These are phyloP conservation scores for Neosilurus hyrtlii DNA, from an alignment of 2,797 vertebrate species.

Conservation along the genomic window DNA sequence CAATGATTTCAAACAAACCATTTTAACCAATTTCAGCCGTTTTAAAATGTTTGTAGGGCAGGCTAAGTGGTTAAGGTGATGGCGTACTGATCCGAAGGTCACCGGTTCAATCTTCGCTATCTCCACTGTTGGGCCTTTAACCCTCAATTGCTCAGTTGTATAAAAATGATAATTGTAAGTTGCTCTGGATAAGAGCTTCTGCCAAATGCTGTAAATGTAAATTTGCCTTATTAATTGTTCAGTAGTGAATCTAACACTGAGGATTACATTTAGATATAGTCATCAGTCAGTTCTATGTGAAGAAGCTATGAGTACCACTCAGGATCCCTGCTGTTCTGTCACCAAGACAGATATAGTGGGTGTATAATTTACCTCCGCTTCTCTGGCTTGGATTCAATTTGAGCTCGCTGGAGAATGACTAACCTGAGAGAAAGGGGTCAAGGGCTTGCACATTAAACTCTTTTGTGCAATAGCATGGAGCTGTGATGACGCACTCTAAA, in stretches of 20 bases:
- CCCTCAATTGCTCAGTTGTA: too few species aligned
- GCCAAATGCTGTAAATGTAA: too few species aligned
- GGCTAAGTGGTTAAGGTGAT: too few species aligned
- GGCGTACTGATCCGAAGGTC: too few species aligned
- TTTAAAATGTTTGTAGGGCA: too few species aligned
- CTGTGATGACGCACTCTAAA: slow-evolving; percentile 6
- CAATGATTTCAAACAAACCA: too few species aligned
- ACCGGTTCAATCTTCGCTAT: too few species aligned
- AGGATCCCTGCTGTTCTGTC: slow-evolving; percentile 38
- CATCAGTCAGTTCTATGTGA: background rate
- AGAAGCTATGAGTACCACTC: background rate
- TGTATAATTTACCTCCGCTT: slow-evolving; percentile 67
- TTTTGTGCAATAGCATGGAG: slow-evolving; percentile 64
- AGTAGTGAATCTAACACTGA: background rate
- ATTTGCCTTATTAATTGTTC: background rate
- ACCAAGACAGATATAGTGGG: slow-evolving; percentile 59
- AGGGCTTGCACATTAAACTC: slow-evolving; percentile 73
- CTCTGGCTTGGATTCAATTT: slow-evolving; percentile 73
- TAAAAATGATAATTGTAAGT: background rate
- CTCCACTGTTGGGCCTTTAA: too few species aligned
- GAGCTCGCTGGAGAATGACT: slow-evolving; percentile 75
- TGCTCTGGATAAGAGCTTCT: too few species aligned
- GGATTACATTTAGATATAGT: slow-evolving; percentile 1
- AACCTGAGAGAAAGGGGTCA: slow-evolving; percentile 74
- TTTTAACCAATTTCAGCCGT: too few species aligned